Evolutionary conservation across 2,888 invertebrate species (phyloP).

Genomic region (Eurytoma adleriae): DNA sequence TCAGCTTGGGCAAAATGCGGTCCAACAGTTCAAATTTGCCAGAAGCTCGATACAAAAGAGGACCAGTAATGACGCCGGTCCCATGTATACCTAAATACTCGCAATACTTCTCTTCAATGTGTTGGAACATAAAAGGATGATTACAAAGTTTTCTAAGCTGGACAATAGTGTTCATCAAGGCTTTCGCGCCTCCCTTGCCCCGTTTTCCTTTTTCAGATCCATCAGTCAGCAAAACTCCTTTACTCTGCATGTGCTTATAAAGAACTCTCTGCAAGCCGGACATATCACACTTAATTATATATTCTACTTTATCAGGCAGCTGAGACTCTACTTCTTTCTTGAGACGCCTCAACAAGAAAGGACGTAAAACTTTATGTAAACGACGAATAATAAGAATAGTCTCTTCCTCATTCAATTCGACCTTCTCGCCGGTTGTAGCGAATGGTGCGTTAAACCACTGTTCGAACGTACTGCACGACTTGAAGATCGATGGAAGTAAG

Average conservation of each 20-base stretch:
- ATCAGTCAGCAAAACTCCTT: conserved; percentile 95
- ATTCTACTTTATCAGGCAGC: conserved; percentile 98
- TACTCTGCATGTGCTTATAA: conserved; percentile 98
- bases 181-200: conserved; percentile 96
- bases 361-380: conserved; percentile 98
- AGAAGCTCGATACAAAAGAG: conserved; percentile 94
- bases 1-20: conserved; percentile 97
- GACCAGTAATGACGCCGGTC: conserved; percentile 88
- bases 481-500: conserved; percentile 98
- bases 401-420: conserved; percentile 99
- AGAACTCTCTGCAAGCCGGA: conserved; percentile 95
- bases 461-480: conserved; percentile 98
- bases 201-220: conserved; percentile 97
- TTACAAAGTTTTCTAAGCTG: conserved; percentile 99
- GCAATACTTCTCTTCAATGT: conserved; percentile 98
- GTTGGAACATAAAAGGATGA: conserved; percentile 99
- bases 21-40: conserved; percentile 99
- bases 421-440: conserved; percentile 99
- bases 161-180: conserved; percentile 99
- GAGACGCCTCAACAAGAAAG: conserved; percentile 96
- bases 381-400: conserved; percentile 99
- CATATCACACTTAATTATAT: conserved; percentile 99
- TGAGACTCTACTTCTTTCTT: conserved; percentile 99
- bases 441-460: conserved; percentile 99
- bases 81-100: conserved; percentile 88